Percentiles rank a stretch among this genome's conserved stretches.
Evolutionary conservation across 2,797 vertebrate species (phyloP).

Genomic region (Chloroceryle amazona): DNA sequence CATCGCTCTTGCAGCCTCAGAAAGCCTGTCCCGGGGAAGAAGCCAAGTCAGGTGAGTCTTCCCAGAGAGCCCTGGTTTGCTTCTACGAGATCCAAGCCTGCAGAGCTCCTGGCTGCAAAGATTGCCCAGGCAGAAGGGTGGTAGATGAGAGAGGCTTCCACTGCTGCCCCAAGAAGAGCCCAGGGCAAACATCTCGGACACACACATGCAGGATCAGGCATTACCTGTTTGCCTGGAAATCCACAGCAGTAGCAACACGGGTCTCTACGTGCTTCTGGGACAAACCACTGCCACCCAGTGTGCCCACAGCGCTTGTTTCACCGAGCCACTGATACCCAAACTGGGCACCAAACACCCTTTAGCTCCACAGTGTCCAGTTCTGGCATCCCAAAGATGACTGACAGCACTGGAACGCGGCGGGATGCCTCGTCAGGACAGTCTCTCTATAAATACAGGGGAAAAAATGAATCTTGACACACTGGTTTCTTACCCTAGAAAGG

Average conservation of each 20-base stretch:
- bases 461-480: background rate
- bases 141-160: rapidly evolving
- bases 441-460: background rate
- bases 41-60: background rate
- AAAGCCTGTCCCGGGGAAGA: background rate
- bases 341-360: background rate
- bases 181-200: background rate
- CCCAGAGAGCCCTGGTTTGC: background rate
- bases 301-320: rapidly evolving
- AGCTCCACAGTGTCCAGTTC: rapidly evolving
- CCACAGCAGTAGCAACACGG: background rate
- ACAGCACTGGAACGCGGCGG: rapidly evolving
- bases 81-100: background rate
- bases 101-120: background rate
- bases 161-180: background rate
- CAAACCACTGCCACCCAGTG: background rate
- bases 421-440: background rate
- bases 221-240: rapidly evolving
- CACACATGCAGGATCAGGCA: rapidly evolving
- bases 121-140: rapidly evolving
- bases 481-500: background rate
- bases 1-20: rapidly evolving
- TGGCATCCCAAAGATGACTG: background rate
- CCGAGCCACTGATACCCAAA: background rate
- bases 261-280: rapidly evolving